Base-by-base conservation (phyloP, 2,888 invertebrate species). In the Helicoverpa assulta region DNA sequence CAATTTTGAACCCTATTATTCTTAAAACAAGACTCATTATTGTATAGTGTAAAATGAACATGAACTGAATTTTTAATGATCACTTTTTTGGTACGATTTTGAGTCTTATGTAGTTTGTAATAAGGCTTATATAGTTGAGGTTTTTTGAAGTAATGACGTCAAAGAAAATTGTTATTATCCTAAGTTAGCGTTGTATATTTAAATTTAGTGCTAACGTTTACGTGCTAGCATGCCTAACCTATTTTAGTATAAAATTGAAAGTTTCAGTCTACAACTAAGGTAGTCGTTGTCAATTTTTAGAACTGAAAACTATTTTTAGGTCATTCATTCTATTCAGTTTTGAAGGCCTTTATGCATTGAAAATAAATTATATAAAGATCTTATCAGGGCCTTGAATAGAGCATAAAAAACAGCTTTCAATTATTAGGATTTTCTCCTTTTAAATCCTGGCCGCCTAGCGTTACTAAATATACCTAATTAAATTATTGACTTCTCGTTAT, bases 131-230 rank as follows among this genome's bases (percentile, higher is more conserved):
- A 52, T 77, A 51, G 33, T 61, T 69, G 59, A 62, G 71, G 61
- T 82, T 72, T 73, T 76, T 76, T 71, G 70, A 64, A 56, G 73
- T 70, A 82, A 85, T 93, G 93, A 93, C 92, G 93, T 93, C 92
- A 93, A 90, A 83, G 86, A 85, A 84, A 86, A 87, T 84, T 83
- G 85, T 88, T 89, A 86, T 89, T 88, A 86, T 83, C 82, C 85
- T 74, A 84, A 82, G 82, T 69, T 82, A 80, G 81, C 72, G 56
- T 70, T 67, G 61, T 69, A 67, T 69, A 64, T 75, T 77, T 73
- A 74, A 78, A 76, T 77, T 74, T 73, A 78, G 77, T 74, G 69
- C 70, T 69, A 66, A 43, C 26, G 8, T 69, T 84, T 70, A 74
- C 73, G 66, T 70, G 71, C 33, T 86, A 33, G 78, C 84, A 81